phyloP scores from a whole-genome alignment of 2,113 vertebrate species.

The Microtus richardsoni region DNA sequence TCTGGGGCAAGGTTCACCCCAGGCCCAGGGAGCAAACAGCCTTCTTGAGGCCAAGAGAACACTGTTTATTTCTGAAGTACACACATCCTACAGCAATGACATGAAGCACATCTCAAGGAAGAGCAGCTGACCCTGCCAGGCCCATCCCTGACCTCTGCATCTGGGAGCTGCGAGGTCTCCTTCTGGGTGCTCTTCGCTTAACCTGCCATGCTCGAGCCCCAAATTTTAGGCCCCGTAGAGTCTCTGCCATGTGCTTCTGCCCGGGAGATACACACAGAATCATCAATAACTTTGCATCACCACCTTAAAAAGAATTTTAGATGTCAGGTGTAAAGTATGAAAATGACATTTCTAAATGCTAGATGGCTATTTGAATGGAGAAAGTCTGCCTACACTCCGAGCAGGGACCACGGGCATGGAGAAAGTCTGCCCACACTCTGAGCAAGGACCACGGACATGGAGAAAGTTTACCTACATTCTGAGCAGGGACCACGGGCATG shows the following conservation, averaged over 20 bases:
- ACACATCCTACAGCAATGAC: background rate
- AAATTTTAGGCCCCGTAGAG: constrained; percentile 90
- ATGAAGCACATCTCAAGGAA: constrained; percentile 53
- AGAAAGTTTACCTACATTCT: background rate
- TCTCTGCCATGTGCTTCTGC: constrained; percentile 88
- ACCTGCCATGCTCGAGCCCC: constrained; percentile 88
- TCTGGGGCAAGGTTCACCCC: background rate
- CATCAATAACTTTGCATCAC: constrained; percentile 91
- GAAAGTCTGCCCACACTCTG: background rate
- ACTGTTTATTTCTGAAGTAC: constrained; percentile 69
- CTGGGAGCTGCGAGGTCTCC: constrained; percentile 54
- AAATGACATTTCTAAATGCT: background rate
- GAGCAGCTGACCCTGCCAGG: constrained; percentile 66
- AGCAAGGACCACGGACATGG: too few relatives aligned
- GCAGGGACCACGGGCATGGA: background rate
- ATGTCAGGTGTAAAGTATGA: background rate
- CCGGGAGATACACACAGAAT: constrained; percentile 91
- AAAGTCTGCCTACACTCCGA: accelerated
- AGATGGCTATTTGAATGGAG: background rate
- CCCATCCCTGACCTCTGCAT: constrained; percentile 59
- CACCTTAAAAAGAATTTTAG: constrained; percentile 80
- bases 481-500: too few relatives aligned
- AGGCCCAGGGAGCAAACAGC: constrained; percentile 48
- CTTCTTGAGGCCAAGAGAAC: background rate
- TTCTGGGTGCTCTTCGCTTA: constrained; percentile 83